These are phyloP conservation scores for Melanerpes formicivorus DNA, from an alignment of 2,113 vertebrate species.

Conservation along the genomic window DNA sequence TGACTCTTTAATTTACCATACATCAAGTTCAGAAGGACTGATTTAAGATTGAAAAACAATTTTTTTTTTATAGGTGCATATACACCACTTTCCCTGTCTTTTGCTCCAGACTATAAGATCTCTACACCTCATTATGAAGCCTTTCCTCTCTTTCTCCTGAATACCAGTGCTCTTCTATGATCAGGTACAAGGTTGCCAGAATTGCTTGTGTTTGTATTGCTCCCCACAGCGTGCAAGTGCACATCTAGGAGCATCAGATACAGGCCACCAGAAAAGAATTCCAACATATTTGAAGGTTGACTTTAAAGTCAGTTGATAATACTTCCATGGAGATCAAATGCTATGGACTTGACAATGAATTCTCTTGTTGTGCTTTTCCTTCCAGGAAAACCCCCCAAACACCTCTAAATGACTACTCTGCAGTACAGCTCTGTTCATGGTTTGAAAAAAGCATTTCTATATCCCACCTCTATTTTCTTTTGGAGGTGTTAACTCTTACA, in stretches of 20 bases:
- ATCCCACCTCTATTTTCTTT: neutral
- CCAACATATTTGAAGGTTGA: constrained; percentile 32
- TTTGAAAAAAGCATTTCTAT: neutral
- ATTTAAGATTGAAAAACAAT: neutral
- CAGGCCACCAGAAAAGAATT: neutral
- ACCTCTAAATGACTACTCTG: neutral
- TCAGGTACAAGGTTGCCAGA: neutral
- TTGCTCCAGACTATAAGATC: neutral
- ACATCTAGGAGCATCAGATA: constrained; percentile 35
- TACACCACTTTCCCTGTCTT: neutral
- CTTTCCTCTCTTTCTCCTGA: neutral
- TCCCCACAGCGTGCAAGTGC: neutral
- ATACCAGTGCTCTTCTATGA: neutral
- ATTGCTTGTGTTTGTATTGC: constrained; percentile 5
- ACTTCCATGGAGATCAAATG: constrained; percentile 68
- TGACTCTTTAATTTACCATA: neutral
- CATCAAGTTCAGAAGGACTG: neutral
- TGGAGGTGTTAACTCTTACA: neutral
- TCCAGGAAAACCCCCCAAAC: neutral
- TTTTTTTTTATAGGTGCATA: neutral
- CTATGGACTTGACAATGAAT: neutral
- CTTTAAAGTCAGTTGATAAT: constrained; percentile 53
- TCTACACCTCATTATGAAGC: neutral
- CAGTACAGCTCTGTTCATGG: neutral
- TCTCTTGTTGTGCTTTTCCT: neutral